Conservation (phyloP, 2,113 vertebrate genomes). For the Podarcis muralis region DNA sequence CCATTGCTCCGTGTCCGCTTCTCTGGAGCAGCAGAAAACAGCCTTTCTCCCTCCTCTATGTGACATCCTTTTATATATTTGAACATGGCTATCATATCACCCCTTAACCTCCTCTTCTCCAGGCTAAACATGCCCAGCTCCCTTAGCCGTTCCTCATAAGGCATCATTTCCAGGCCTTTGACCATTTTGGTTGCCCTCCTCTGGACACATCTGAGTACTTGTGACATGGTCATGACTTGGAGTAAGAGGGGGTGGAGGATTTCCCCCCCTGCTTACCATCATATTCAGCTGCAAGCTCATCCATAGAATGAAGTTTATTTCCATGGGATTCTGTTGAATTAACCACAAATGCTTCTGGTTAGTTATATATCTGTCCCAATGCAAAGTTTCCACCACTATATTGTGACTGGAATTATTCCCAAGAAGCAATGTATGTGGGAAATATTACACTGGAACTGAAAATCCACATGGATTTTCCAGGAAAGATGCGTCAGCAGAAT, state of each 20-base stretch:
- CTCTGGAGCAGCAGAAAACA: no score
- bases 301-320: background rate
- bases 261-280: no score
- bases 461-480: background rate
- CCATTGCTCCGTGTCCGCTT: no score
- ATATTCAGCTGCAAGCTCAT: background rate
- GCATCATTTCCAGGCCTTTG: no score
- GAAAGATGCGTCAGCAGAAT: constrained; percentile 1
- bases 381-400: background rate
- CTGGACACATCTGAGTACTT: background rate
- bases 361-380: background rate
- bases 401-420: background rate
- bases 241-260: background rate
- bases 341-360: background rate
- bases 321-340: background rate
- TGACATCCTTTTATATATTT: no score
- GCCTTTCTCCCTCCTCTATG: no score
- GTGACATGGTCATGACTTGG: background rate
- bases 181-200: no score
- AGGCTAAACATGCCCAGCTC: no score
- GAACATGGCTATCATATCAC: no score
- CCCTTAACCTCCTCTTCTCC: no score
- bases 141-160: no score
- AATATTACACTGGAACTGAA: background rate
- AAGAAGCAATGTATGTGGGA: background rate